Conservation (phyloP, 1,140 invertebrate genomes). For the Philotrypesis tridentata region DNA sequence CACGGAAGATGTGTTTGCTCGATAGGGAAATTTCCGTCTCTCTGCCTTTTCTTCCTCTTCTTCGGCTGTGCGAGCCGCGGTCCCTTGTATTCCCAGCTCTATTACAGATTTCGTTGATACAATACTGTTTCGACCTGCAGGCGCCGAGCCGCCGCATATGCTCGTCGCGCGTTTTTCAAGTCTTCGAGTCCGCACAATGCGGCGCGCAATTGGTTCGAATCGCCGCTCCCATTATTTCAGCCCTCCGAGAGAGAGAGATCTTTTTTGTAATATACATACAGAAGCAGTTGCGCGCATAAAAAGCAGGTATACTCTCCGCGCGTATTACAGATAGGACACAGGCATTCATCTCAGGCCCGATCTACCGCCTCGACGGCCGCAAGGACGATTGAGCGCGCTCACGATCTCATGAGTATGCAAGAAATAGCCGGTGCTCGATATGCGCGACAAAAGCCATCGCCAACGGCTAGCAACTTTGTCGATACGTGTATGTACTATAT, state of each 20-base stretch:
- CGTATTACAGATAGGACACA: background rate
- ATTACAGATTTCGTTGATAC: background rate
- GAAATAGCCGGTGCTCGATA: background rate
- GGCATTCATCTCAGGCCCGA: constrained; percentile 21
- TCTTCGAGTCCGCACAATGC: background rate
- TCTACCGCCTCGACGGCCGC: background rate
- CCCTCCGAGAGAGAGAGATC: no score
- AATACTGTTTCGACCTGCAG: background rate
- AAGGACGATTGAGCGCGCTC: background rate
- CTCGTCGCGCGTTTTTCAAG: background rate
- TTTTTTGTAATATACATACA: no score
- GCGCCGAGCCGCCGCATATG: no score
- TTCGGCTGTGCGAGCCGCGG: background rate
- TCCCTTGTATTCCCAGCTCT: background rate
- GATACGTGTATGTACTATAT: constrained; percentile 50
- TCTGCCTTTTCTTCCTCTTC: background rate
- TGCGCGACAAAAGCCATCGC: constrained; percentile 42
- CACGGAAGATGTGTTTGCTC: background rate
- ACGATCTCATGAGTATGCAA: background rate
- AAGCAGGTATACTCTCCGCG: background rate
- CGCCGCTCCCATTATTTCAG: constrained; percentile 23
- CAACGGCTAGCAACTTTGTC: constrained; percentile 62
- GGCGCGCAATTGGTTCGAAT: constrained; percentile 25
- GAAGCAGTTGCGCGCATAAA: no score
- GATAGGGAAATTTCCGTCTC: constrained; percentile 15